phyloP scores from a whole-genome alignment of 2,113 vertebrate genomes.

The Chaetorhynchus papuensis region DNA sequence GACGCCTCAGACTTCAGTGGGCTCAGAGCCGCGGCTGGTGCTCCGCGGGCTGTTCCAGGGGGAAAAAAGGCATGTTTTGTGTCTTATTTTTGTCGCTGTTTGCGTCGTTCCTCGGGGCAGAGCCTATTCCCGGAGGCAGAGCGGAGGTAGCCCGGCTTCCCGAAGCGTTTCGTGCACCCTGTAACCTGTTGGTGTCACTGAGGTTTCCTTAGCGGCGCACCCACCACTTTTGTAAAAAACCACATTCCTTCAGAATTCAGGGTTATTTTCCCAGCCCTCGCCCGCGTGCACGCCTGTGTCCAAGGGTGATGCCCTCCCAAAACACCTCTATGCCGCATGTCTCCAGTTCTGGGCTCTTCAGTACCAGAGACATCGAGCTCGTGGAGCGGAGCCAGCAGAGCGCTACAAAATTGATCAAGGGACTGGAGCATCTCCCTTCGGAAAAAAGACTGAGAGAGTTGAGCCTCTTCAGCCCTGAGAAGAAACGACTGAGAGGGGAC shows the following conservation, averaged over 20 bases:
- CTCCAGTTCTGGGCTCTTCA: background rate
- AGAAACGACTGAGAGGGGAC: background rate
- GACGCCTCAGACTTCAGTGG: rapidly evolving
- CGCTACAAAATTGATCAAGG: no score
- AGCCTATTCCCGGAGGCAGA: rapidly evolving
- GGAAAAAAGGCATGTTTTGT: rapidly evolving
- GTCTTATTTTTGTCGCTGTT: rapidly evolving
- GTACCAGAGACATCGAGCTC: background rate
- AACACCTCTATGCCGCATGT: background rate
- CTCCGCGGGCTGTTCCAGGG: background rate
- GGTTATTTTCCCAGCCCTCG: background rate
- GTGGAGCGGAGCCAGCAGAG: background rate
- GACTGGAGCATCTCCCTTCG: background rate
- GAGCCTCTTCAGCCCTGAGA: background rate
- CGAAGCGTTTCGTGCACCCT: rapidly evolving
- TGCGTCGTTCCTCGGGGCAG: no score
- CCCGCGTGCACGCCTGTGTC: no score
- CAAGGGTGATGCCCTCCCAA: background rate
- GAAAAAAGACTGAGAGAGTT: background rate
- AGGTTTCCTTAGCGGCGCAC: background rate
- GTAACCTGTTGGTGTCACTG: no score
- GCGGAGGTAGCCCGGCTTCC: background rate
- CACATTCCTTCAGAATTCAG: background rate
- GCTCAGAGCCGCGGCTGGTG: background rate
- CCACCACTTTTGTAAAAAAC: background rate